These are phyloP conservation scores for Platypus cylindrus DNA, from an alignment of 2,888 invertebrate species.

Conservation along the genomic window DNA sequence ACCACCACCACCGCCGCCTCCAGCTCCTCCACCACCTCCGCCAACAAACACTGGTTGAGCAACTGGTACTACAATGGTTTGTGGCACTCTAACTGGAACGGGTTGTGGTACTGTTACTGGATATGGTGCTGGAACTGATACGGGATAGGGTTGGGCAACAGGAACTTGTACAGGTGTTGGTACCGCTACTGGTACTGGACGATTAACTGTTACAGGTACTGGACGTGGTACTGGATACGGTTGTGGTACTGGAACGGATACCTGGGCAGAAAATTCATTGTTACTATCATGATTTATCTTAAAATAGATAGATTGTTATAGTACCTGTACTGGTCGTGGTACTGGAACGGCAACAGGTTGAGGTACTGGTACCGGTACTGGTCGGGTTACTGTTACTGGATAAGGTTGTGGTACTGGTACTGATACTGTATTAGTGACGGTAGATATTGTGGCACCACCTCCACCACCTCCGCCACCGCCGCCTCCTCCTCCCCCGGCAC, in stretches of 20 bases:
- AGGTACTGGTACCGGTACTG: conserved; percentile 40
- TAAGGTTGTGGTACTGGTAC: conserved; percentile 32
- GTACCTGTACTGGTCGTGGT: conserved; percentile 29
- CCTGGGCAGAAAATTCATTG: conserved; percentile 14
- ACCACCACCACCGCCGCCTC: conserved; percentile 16
- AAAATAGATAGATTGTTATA: conserved; percentile 1
- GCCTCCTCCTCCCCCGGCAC: conserved; percentile 13
- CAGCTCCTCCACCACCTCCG: conserved; percentile 21
- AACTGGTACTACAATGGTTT: conserved; percentile 24
- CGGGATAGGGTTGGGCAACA: conserved; percentile 34
- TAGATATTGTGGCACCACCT: conserved; percentile 16
- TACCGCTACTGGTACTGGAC: conserved; percentile 26
- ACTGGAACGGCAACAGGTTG: conserved; percentile 40
- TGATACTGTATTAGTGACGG: conserved; percentile 14
- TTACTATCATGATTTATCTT: background rate
- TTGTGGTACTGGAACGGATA: conserved; percentile 24
- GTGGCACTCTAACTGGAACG: conserved; percentile 32
- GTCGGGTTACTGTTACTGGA: conserved; percentile 34
- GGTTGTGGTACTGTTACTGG: conserved; percentile 44
- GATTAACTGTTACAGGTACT: conserved; percentile 22
- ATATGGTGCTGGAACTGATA: conserved; percentile 41
- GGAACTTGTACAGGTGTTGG: conserved; percentile 39
- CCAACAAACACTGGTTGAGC: conserved; percentile 21
- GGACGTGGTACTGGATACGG: conserved; percentile 22
- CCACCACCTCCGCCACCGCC: conserved; percentile 16